Base-by-base conservation (phyloP, 2,888 invertebrate genomes). In the Axea sp. region DNA sequence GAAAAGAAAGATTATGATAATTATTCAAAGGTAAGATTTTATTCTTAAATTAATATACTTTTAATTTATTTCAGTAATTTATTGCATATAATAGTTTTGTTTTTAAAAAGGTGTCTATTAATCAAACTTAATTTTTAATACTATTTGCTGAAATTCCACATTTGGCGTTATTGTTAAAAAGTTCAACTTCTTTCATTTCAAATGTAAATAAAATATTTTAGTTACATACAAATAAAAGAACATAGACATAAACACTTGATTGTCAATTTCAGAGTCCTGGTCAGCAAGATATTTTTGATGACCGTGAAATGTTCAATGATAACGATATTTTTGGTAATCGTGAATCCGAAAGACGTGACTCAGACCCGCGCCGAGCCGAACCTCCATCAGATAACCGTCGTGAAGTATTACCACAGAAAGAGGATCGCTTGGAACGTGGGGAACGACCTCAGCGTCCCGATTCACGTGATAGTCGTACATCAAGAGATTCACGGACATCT, bases 361-460 rank as follows among this genome's bases (percentile, higher is more conserved):
- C 77, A 0, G 80, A 77, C 0, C 73, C 80, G 45, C 81, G 84
- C 33, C 80, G 82, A 6, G 79, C 79, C 0, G 41, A 74, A 1
- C 59, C 67, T 15, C 74, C 64, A 1, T 45, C 80, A 0, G 84
- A 83, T 8, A 84, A 85, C 41, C 80, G 84, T 1, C 80, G 80
- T 8, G 84, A 85, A 24, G 1, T 9, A 0, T 80, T 62, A 19
- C 79, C 83, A 1, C 77, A 64, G 2, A 72, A 83, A 0, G 85
- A 83, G 8, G 87, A 88, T 14, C 80, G 83, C 1, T 78, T 78
- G 19, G 84, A 83, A 17, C 83, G 88, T 7, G 86, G 82, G 55
- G 90, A 90, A 43, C 87, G 91, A 9, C 90, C 90, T 0, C 90
- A 90, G 62, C 85, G 91, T 73, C 91, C 91, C 0, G 91, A 91